Conservation (phyloP, 2,797 vertebrate genomes). For the Tarsius wallacei region DNA sequence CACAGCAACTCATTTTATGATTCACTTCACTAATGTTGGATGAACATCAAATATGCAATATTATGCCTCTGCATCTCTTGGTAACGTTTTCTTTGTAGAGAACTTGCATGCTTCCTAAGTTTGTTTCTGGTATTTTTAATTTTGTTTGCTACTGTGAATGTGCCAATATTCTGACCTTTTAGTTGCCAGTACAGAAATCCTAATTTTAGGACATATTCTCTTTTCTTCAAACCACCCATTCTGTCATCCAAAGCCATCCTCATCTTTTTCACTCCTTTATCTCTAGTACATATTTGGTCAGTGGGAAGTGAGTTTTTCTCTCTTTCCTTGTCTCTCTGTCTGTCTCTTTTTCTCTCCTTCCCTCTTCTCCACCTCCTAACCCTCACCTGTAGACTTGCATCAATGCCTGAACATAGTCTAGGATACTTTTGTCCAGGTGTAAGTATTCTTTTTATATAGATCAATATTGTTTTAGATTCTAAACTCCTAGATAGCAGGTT, state of each 20-base stretch:
- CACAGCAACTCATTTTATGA: not conserved
- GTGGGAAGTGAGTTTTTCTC: not conserved
- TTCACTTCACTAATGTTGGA: not conserved
- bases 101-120: not conserved
- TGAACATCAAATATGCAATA: not conserved
- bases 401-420: not conserved
- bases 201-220: not conserved
- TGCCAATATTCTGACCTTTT: conserved; percentile 12
- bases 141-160: not conserved
- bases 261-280: not conserved
- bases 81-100: conserved; percentile 9
- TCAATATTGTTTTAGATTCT: conserved; percentile 17
- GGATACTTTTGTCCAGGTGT: not conserved
- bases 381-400: not conserved
- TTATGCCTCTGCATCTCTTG: not conserved
- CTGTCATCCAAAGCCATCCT: not conserved
- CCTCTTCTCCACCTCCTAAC: not conserved
- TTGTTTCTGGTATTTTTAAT: conserved; percentile 25
- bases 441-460: not conserved
- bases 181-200: not conserved
- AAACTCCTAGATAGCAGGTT: not conserved
- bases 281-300: not conserved
- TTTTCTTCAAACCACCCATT: not conserved
- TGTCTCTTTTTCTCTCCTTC: not conserved
- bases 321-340: not conserved